These are phyloP conservation scores for Hapalemur alaotrensis DNA, from an alignment of 2,797 vertebrate genomes.

Conservation along the genomic window DNA sequence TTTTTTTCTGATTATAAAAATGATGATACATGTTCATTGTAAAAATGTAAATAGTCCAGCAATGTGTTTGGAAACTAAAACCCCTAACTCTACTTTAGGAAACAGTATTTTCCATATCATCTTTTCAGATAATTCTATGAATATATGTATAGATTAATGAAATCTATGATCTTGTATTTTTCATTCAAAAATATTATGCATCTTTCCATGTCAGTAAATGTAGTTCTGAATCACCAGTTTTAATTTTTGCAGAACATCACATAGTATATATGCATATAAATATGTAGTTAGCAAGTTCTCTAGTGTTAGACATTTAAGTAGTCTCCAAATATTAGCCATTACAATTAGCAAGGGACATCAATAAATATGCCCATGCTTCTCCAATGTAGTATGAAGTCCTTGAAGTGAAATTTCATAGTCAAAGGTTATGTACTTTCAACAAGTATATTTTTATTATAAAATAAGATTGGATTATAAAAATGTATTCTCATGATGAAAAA, in stretches of 20 bases:
- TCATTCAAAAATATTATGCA: background rate
- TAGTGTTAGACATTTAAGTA: background rate
- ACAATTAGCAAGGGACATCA: background rate
- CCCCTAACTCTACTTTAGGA: background rate
- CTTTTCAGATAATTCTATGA: background rate
- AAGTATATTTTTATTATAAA: slow-evolving; percentile 40
- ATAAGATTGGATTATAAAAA: background rate
- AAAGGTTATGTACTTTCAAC: slow-evolving; percentile 6
- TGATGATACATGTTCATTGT: background rate
- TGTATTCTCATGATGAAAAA: background rate
- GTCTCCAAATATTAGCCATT: slow-evolving; percentile 1
- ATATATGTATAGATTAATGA: slow-evolving; percentile 2
- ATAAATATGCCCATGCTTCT: background rate
- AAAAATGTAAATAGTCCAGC: background rate
- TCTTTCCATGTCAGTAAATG: background rate
- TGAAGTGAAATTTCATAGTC: slow-evolving; percentile 12
- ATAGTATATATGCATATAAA: background rate
- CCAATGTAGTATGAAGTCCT: background rate
- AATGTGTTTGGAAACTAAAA: background rate
- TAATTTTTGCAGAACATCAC: background rate
- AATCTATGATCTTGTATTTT: background rate
- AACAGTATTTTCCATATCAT: background rate
- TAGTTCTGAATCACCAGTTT: background rate
- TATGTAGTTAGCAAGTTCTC: slow-evolving; percentile 26
- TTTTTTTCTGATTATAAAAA: slow-evolving; percentile 11